Evolutionary conservation across 1,140 invertebrate genomes (phyloP), one percentile per base, ranked within the genome.

Genomic region (Temnothorax curvispinosus): DNA sequence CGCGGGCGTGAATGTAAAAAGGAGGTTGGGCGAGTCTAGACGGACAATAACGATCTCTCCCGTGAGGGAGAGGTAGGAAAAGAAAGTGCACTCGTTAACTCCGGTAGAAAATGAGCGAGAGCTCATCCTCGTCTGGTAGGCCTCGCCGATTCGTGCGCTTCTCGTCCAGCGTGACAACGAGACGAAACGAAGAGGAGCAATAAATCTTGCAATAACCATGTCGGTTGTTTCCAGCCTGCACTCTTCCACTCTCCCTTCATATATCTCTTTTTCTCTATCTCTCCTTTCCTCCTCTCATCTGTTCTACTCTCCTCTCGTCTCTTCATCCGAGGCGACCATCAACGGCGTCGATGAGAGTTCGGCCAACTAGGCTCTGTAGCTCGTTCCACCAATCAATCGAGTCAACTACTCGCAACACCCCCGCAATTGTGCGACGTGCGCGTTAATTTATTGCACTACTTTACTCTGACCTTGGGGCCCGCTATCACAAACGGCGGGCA

Each of bases 131-230:
- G 52, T 86, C 50, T n/a, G 15, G 1, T 71, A 52, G 47, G 52
- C 21, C 56, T 67, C n/a, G n/a, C 72, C 21, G 47, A 27, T 64
- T 27, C 18, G 11, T 11, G 35, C 32, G 44, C 69, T 69, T 5
- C 50, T 84, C 76, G 27, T 76, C 27, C 47, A 18, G 32, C 50
- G 8, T 84, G 54, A 21, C 32, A 44, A 85, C 54, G 62, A 77
- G 35, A 87, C 85, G 82, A 89, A 89, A 92, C 87, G 90, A 90
- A 88, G 87, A 89, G 88, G 88, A 90, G 91, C 91, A 74, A 92
- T 93, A 92, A 92, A 93, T 93, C 91, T 93, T 89, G 88, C 88
- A 92, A 93, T 93, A 93, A 92, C 85, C 89, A 78, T 47, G 80
- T 44, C 65, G 89, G 75, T 84, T 64, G 86, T 87, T 78, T 76